Conservation (phyloP, 2,113 vertebrate species). For the Anser cygnoides region DNA sequence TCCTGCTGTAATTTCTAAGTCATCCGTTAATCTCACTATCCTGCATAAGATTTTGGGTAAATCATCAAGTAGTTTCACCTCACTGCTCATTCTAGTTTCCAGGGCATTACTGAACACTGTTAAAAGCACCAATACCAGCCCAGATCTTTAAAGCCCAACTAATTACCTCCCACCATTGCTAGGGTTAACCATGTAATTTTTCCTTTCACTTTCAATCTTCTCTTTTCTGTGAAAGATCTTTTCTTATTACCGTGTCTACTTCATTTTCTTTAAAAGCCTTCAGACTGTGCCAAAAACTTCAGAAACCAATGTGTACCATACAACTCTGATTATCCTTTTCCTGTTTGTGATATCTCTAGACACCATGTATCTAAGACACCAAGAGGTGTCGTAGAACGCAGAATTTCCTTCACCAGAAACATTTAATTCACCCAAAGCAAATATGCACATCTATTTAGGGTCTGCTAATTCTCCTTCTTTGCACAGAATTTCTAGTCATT, state of each 20-base stretch:
- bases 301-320: not conserved
- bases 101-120: not conserved
- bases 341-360: not conserved
- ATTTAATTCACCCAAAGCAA: not conserved
- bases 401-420: not conserved
- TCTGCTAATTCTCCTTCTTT: not conserved
- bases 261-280: not conserved
- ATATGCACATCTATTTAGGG: fast-evolving
- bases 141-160: not conserved
- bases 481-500: not conserved
- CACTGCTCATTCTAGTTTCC: not conserved
- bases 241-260: not conserved
- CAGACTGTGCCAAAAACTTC: not conserved
- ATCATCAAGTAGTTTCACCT: not conserved
- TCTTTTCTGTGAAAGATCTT: not conserved
- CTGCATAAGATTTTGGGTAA: not conserved
- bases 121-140: not conserved
- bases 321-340: not conserved
- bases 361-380: not conserved
- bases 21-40: not conserved
- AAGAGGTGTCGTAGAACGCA: not conserved
- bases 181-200: not conserved
- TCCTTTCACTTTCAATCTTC: not conserved
- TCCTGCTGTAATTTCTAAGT: not conserved
- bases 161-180: not conserved